Evolutionary conservation across 2,888 invertebrate species (phyloP), one percentile per base, ranked within the genome.

Genomic region (Coronaproctus castanopsis): DNA sequence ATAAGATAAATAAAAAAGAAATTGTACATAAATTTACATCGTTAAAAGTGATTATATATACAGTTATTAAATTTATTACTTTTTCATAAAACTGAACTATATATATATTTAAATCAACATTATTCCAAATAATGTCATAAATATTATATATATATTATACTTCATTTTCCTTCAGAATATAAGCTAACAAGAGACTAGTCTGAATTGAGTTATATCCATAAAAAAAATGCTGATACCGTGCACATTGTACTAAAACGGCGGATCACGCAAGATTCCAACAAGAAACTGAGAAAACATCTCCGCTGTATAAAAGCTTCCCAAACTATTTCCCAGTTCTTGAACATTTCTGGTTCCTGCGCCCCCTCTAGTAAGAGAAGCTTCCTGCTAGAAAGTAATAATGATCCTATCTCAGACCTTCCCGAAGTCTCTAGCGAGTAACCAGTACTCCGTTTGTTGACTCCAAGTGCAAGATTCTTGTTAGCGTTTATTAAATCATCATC

Each of bases 151-250:
- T 48, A 14, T 10, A 18, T 10, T 48, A 14, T 10, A 48, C 10
- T 48, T 48, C n/a, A 18, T 48, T 48, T 14, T 36, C 36, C 36
- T 36, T 36, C 36, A 36, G 36, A 36, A 36, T 8, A 14, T 36
- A 8, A 8, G 36, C 36, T 36, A 81, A 79, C 76, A 74, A 77
- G 79, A 83, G 82, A 84, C 76, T 85, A 85, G 84, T 85, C 84
- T 84, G 84, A 84, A 85, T 85, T 83, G 83, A 84, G 85, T 84
- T 84, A 74, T 81, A 36, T 14, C 14, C 5, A 36, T 36, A 36
- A 5, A 36, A 36, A 36, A 36, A 8, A 8, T 36, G 8, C 14
- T 36, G 14, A 36, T 36, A 36, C 14, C 36, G 5, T 36, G 36
- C 36, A 36, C 14, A 36, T 36, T 36, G 36, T 36, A 14, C 36